Percentiles rank a stretch among this genome's conserved stretches.
Conservation (phyloP, 2,888 invertebrate species). For the Acrobasis suavella region DNA sequence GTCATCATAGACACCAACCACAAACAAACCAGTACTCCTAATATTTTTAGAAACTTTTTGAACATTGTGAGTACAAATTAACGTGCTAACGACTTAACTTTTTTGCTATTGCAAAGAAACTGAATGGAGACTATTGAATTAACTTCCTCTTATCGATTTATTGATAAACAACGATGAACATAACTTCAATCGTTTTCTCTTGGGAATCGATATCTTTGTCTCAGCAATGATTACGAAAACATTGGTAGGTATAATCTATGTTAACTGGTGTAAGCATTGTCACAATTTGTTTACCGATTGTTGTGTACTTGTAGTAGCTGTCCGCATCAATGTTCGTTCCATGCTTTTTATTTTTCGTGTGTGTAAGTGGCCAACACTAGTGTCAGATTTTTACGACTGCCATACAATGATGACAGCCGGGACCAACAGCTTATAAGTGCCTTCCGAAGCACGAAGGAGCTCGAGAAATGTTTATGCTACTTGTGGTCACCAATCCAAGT, state of each 20-base stretch:
- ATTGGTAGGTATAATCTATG: background rate
- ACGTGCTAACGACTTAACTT: background rate
- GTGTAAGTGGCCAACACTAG: no score
- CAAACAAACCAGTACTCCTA: constrained; percentile 41
- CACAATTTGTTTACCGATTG: no score
- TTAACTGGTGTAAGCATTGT: background rate
- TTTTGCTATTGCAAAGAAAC: background rate
- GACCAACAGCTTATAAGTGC: no score
- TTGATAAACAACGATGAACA: constrained; percentile 1
- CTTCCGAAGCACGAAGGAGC: no score
- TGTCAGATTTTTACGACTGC: no score
- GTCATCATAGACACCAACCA: constrained; percentile 51
- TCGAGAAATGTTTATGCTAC: no score
- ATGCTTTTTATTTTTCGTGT: no score
- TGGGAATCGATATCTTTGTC: background rate
- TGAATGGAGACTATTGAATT: background rate
- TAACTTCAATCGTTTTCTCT: background rate
- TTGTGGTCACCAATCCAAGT: no score
- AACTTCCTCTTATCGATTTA: background rate
- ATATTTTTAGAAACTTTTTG: constrained; percentile 37
- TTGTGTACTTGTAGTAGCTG: no score
- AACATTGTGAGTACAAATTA: constrained; percentile 23
- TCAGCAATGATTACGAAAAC: background rate
- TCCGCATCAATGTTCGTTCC: no score
- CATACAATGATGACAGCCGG: no score